phyloP scores from a whole-genome alignment of 2,797 vertebrate species.

The Ambastaia sidthimunki region DNA sequence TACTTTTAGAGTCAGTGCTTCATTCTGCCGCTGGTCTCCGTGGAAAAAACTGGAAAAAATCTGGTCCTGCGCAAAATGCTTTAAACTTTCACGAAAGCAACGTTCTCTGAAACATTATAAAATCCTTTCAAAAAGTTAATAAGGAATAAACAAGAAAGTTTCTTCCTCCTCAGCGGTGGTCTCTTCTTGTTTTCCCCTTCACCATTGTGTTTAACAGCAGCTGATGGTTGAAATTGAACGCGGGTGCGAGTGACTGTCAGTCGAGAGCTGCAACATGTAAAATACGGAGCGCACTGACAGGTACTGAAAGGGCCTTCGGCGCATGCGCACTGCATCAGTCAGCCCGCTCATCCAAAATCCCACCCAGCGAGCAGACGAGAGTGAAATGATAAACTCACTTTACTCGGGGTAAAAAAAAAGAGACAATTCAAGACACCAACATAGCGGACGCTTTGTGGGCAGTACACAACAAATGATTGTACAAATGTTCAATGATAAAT shows the following conservation, averaged over 20 bases:
- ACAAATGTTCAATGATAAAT: too few species aligned
- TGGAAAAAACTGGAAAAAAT: constrained; percentile 59
- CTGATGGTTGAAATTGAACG: constrained; percentile 56
- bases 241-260: constrained; percentile 73
- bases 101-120: constrained; percentile 68
- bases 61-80: constrained; percentile 53
- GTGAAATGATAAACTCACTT: constrained; percentile 51
- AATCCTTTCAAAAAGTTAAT: constrained; percentile 61
- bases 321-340: constrained; percentile 74
- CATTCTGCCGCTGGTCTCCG: constrained; percentile 69
- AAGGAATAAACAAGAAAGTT: constrained; percentile 33
- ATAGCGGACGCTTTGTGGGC: not conserved
- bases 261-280: constrained; percentile 77
- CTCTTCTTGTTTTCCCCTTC: constrained; percentile 65
- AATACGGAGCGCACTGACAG: constrained; percentile 78
- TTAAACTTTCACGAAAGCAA: constrained; percentile 59
- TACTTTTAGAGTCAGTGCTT: constrained; percentile 71
- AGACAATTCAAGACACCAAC: not conserved
- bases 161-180: constrained; percentile 34
- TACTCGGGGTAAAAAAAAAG: constrained; percentile 3
- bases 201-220: constrained; percentile 67
- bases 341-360: constrained; percentile 52
- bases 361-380: constrained; percentile 60
- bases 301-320: constrained; percentile 74
- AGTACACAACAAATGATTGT: not conserved